Conservation (phyloP, 2,888 invertebrate species). For the Cantharis flavilabris region DNA sequence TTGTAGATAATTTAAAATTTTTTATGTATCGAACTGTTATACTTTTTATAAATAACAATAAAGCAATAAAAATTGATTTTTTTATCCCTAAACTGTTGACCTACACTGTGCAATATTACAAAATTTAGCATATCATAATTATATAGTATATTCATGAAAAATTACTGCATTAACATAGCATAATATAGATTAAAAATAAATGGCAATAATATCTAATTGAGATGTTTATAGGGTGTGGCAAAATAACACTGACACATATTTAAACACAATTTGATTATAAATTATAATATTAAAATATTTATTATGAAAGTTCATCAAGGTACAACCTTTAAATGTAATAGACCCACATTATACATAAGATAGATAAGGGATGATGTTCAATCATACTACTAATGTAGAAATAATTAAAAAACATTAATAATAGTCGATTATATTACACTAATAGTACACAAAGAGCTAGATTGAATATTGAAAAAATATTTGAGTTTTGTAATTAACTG, state of each 20-base stretch:
- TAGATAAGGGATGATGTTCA: no score
- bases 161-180: neutral
- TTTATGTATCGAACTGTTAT: neutral
- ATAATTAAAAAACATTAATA: no score
- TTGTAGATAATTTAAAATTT: neutral
- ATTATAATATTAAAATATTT: no score
- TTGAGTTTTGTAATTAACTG: no score
- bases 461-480: no score
- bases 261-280: neutral
- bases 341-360: no score
- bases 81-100: neutral
- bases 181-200: neutral
- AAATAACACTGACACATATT: neutral
- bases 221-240: neutral
- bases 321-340: no score
- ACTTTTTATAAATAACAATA: neutral
- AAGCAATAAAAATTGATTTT: neutral
- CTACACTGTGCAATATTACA: neutral
- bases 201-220: neutral
- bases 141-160: neutral
- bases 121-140: neutral
- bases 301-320: no score
- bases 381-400: no score
- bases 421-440: no score
- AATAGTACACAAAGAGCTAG: no score